These are phyloP conservation scores for Ammospiza nelsoni DNA, from an alignment of 2,113 vertebrate genomes.

Conservation along the genomic window DNA sequence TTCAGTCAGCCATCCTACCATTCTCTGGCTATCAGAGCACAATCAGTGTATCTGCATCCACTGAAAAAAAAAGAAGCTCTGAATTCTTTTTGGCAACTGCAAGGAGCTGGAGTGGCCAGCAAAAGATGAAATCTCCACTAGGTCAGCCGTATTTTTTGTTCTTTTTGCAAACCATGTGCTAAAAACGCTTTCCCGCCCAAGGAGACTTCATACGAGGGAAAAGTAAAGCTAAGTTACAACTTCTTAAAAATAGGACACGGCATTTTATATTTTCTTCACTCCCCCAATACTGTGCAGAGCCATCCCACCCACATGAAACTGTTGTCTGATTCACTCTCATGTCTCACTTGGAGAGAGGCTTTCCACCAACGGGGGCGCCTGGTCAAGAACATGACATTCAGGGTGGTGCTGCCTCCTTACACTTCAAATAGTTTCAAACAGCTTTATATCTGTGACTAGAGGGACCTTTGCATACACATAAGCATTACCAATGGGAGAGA, in stretches of 20 bases:
- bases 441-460: conserved; percentile 14
- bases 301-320: conserved; percentile 20
- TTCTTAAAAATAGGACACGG: conserved; percentile 32
- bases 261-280: background rate
- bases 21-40: background rate
- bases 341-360: conserved; percentile 4
- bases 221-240: conserved; percentile 27
- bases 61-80: background rate
- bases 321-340: background rate
- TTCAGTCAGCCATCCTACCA: background rate
- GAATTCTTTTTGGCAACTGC: background rate
- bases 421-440: background rate
- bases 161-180: background rate
- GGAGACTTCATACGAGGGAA: background rate
- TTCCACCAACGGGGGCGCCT: conserved; percentile 8
- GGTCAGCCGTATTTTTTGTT: background rate
- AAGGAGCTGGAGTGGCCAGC: background rate
- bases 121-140: background rate
- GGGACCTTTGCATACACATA: background rate
- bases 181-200: conserved; percentile 15
- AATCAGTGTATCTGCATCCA: background rate
- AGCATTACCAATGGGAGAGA: conserved; percentile 34
- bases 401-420: background rate
- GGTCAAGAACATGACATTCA: conserved; percentile 30
- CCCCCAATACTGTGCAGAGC: background rate